Evolutionary conservation across 2,888 invertebrate species (phyloP).

Genomic region (Scaptomyza flava): DNA sequence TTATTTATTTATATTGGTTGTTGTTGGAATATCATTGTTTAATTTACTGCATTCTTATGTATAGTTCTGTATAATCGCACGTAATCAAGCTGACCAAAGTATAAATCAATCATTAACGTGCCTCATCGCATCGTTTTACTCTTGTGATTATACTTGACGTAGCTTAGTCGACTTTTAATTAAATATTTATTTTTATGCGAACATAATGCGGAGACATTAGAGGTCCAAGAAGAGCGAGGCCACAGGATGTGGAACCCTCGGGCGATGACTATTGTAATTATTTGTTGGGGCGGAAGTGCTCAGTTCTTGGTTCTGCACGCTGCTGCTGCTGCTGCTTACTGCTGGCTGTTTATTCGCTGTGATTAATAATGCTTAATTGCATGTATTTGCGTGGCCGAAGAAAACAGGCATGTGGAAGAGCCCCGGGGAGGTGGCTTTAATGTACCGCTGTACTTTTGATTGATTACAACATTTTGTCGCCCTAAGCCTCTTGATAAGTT

Average conservation of each 20-base stretch:
- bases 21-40: too few species aligned
- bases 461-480: conserved; percentile 78
- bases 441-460: conserved; percentile 55
- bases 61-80: neutral
- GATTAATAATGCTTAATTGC: conserved; percentile 78
- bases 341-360: conserved; percentile 63
- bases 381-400: conserved; percentile 58
- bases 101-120: conserved; percentile 2
- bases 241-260: conserved; percentile 39
- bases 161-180: conserved; percentile 60
- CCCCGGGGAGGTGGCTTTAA: conserved; percentile 35
- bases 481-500: conserved; percentile 63
- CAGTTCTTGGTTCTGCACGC: conserved; percentile 36
- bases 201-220: conserved; percentile 63
- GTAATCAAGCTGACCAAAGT: neutral
- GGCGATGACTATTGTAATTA: conserved; percentile 71
- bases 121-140: neutral
- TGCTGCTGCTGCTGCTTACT: conserved; percentile 4
- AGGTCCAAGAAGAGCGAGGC: conserved; percentile 1
- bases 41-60: neutral
- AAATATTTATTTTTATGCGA: conserved; percentile 72
- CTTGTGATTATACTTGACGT: conserved; percentile 13
- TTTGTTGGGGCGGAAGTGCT: conserved; percentile 64
- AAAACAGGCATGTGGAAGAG: conserved; percentile 14
- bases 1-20: too few species aligned